A percentile compares a stretch with the other conserved stretches of the same genome.
Evolutionary conservation across 2,888 invertebrate genomes (phyloP).

Genomic region (Microplitis deprimator): DNA sequence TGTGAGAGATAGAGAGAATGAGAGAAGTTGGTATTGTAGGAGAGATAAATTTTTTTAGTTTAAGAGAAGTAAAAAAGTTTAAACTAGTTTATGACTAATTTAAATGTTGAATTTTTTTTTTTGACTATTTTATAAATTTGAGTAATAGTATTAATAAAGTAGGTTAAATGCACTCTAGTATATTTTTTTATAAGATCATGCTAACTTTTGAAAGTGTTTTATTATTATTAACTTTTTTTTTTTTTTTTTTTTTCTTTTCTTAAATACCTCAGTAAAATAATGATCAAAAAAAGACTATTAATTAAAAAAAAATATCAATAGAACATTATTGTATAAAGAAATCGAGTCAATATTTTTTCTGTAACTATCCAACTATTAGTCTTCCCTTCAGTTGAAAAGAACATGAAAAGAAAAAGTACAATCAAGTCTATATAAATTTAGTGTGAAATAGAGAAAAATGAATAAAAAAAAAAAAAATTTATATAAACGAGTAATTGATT

Average conservation of each 20-base stretch:
- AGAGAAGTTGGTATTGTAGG: neutral
- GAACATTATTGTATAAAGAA: neutral
- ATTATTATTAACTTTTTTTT: neutral
- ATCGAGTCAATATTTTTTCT: neutral
- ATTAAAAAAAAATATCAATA: neutral
- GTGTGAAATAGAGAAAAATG: constrained; percentile 4
- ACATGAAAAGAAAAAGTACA: neutral
- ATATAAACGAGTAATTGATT: constrained; percentile 14
- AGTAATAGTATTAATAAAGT: neutral
- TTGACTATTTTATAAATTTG: neutral
- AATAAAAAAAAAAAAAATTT: constrained; percentile 14
- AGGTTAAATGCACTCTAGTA: neutral
- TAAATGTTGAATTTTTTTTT: neutral
- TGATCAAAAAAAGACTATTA: no score
- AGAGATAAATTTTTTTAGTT: neutral
- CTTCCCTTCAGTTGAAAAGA: neutral
- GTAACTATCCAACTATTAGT: neutral
- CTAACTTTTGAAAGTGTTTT: neutral
- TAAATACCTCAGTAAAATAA: no score
- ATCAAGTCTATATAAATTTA: neutral
- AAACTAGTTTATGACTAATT: neutral
- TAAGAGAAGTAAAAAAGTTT: neutral
- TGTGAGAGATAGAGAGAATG: neutral
- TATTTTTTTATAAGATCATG: neutral
- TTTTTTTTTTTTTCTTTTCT: neutral